Evolutionary conservation across 1,140 invertebrate genomes (phyloP), one percentile per base, ranked within the genome.

Genomic region (Mercenaria mercenaria): DNA sequence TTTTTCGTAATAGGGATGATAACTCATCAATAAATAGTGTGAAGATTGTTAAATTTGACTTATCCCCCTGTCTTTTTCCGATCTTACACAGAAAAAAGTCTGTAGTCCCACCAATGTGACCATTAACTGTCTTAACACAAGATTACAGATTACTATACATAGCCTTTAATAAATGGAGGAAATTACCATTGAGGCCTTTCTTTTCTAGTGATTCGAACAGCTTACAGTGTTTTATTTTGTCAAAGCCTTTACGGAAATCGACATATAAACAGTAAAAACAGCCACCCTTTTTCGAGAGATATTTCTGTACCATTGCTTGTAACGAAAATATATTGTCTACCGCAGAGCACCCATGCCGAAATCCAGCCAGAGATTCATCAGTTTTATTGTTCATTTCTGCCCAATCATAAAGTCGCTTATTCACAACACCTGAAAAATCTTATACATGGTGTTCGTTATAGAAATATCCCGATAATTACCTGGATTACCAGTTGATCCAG

Each of bases 381-480:
- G 76, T 83, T 50, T 56, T 59, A 20, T 59, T 50, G 74, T 83
- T 56, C 29, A 43, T 59, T 47, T 76, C 79, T n/a, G 69, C 43
- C 79, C 80, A 88, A 23, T 59, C 23, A 59, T 64, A 64, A 32
- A 77, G 37, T 37, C 52, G 23, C 18, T 56, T 87, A 64, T 87
- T 39, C 8, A 79, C 23, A 43, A 87, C 43, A 59, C 41, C 64
- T n/a, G 72, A 23, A 64, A 77, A 0, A 87, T 77, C n/a, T 88
- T 81, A 81, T 39, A 56, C 32, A 88, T 56, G 56, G 76, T 74
- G 43, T 89, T 83, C 20, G 76, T 41, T 59, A 89, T n/a, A 13
- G 80, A 89, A 37, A 89, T 89, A 76, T 39, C 79, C n/a, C 88
- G 26, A 77, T 76, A 83, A 59, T 89, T 89, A 76, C 74, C 29